Evolutionary conservation across 1,140 invertebrate species (phyloP).

Genomic region (Brachionus sp.): DNA sequence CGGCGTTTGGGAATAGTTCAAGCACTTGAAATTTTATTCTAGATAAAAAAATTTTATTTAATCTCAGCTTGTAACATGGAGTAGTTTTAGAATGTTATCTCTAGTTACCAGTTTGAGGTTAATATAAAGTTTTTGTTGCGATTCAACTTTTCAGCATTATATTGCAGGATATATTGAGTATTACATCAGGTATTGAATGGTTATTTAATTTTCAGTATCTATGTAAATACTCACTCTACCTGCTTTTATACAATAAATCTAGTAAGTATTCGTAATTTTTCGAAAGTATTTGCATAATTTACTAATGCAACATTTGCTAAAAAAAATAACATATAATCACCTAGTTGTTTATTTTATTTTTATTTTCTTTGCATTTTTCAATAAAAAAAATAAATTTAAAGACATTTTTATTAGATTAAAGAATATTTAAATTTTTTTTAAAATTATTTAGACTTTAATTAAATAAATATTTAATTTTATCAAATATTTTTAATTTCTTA

Average conservation of each 20-base stretch:
- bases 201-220: slow-evolving; percentile 42
- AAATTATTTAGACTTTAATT: too few relatives aligned
- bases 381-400: too few relatives aligned
- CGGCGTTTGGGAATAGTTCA: background rate
- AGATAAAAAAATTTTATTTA: slow-evolving; percentile 25
- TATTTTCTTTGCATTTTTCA: too few relatives aligned
- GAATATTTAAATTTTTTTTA: too few relatives aligned
- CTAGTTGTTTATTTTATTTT: background rate
- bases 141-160: background rate
- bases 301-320: background rate
- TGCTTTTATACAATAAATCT: background rate
- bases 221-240: slow-evolving; percentile 37
- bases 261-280: background rate
- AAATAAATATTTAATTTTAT: too few relatives aligned
- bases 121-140: background rate
- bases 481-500: too few relatives aligned
- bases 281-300: background rate
- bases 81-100: slow-evolving; percentile 28
- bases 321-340: background rate
- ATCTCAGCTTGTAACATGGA: slow-evolving; percentile 46
- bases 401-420: too few relatives aligned
- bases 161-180: slow-evolving; percentile 26
- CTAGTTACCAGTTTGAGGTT: slow-evolving; percentile 45
- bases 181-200: slow-evolving; percentile 47
- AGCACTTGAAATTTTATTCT: background rate